phyloP scores from a whole-genome alignment of 2,113 vertebrate genomes.

The Alosa alosa region DNA sequence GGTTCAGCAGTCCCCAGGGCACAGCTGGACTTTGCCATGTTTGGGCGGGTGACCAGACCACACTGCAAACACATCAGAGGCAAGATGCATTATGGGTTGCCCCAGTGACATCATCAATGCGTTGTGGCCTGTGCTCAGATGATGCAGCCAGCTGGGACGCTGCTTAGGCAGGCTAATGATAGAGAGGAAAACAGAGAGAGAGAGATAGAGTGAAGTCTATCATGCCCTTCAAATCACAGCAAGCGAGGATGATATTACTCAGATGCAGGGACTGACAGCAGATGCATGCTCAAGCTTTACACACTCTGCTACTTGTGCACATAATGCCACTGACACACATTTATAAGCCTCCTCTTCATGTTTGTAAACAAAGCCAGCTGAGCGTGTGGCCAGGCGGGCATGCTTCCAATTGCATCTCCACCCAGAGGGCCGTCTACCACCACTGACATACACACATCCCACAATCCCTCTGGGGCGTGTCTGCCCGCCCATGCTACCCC shows the following conservation, averaged over 20 bases:
- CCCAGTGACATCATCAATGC: slow-evolving; percentile 39
- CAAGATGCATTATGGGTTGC: slow-evolving; percentile 15
- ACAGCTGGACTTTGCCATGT: slow-evolving; percentile 44
- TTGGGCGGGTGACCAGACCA: slow-evolving; percentile 27
- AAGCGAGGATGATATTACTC: not conserved
- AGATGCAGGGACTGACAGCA: not conserved
- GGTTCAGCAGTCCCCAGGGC: slow-evolving; percentile 32
- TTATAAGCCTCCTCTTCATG: slow-evolving; percentile 44
- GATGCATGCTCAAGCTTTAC: not conserved
- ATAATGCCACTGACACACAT: slow-evolving; percentile 32
- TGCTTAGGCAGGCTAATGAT: not conserved
- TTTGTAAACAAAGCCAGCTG: slow-evolving; percentile 52
- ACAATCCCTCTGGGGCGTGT: slow-evolving; percentile 31
- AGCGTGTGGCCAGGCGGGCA: slow-evolving; percentile 38
- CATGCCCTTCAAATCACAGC: not conserved
- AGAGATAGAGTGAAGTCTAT: not conserved
- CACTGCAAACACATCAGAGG: slow-evolving; percentile 41
- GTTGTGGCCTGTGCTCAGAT: slow-evolving; percentile 27
- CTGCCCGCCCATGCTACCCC: slow-evolving; percentile 44
- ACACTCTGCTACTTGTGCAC: not conserved
- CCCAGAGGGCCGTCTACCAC: slow-evolving; percentile 36
- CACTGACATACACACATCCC: slow-evolving; percentile 35
- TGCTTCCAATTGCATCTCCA: slow-evolving; percentile 38
- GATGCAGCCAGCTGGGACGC: slow-evolving; percentile 20
- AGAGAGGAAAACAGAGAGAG: not conserved